Evolutionary conservation across 2,888 invertebrate species (phyloP), one percentile per base, ranked within the genome.

Genomic region (Philhelius pedissequus): DNA sequence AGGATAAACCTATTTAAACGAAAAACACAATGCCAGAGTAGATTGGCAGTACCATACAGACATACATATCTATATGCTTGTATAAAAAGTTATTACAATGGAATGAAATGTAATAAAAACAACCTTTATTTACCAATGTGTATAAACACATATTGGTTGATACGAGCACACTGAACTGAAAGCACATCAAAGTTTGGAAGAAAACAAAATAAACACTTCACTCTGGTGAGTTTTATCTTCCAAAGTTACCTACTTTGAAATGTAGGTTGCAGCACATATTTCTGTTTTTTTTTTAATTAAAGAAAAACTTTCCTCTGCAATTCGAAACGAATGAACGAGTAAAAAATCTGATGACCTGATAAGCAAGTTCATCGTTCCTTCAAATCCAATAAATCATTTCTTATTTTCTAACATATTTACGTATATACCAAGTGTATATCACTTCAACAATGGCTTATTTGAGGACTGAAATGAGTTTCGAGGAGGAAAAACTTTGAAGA

Each of bases 211-310:
- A 52, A 52, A 30, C 27, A 52, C 52, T 30, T 52, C 9, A 52
- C 27, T 43, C 7, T 25, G 25, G 35, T 35, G 22, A 48, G 22
- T 22, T 56, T 56, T 56, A 56, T 54, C 18, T 32, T 11, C 18
- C 32, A 32, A 54, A 54, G 32, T 54, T 32, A 32, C 54, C 56
- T 13, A 52, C 52, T 52, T 56, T 35, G 6, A 52, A 52, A 52
- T 52, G 52, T 56, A 35, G 20, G 35, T 56, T 56, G 56, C 56
- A 56, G 11, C 35, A 56, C 13, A 35, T 56, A 32, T 18, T 56
- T 56, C n/a, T n/a, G n/a, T n/a, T n/a, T 56, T n/a, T 35, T 56
- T 35, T 56, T 35, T 56, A 56, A 56, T 56, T 56, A 35, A n/a
- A n/a, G n/a, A n/a, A 56, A 56, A 56, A 56, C 35, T 56, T 56